These are phyloP conservation scores for Stenodera caucasica DNA, from an alignment of 2,888 invertebrate species.

Conservation along the genomic window DNA sequence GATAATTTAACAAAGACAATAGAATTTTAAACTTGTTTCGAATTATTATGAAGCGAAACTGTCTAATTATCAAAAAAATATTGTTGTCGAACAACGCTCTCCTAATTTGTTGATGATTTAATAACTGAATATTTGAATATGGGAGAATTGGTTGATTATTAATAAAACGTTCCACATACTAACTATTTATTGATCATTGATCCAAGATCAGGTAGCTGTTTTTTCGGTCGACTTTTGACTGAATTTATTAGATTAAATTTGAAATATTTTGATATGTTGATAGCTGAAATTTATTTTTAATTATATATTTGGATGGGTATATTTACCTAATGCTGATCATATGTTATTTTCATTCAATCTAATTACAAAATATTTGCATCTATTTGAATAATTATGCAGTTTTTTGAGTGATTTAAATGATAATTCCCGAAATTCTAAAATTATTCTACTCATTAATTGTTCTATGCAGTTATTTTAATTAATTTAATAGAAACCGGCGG, in stretches of 20 bases:
- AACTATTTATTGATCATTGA: not conserved
- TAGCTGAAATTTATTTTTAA: conserved; percentile 19
- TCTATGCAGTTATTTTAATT: conserved; percentile 16
- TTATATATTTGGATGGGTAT: conserved; percentile 26
- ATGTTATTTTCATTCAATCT: conserved; percentile 27
- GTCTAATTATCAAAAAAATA: not conserved
- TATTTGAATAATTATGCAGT: conserved; percentile 29
- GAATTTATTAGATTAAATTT: conserved; percentile 23
- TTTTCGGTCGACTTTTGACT: not conserved
- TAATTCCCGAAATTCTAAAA: conserved; percentile 23
- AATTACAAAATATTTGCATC: conserved; percentile 30
- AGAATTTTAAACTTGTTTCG: not conserved
- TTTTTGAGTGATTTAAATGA: conserved; percentile 27
- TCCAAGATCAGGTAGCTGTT: not conserved
- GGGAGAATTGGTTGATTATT: not conserved
- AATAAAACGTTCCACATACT: not conserved
- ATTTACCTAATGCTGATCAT: conserved; percentile 29
- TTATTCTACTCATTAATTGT: too few relatives aligned
- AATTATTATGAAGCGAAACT: conserved; percentile 5
- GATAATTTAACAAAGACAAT: not conserved
- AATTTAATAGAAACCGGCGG: conserved; percentile 10
- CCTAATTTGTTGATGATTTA: too few relatives aligned
- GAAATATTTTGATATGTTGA: conserved; percentile 5
- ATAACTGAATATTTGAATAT: not conserved
- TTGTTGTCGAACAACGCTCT: too few relatives aligned